Evolutionary conservation across 2,888 invertebrate genomes (phyloP), one percentile per base, ranked within the genome.

Genomic region (Alloscopus bannaensis): DNA sequence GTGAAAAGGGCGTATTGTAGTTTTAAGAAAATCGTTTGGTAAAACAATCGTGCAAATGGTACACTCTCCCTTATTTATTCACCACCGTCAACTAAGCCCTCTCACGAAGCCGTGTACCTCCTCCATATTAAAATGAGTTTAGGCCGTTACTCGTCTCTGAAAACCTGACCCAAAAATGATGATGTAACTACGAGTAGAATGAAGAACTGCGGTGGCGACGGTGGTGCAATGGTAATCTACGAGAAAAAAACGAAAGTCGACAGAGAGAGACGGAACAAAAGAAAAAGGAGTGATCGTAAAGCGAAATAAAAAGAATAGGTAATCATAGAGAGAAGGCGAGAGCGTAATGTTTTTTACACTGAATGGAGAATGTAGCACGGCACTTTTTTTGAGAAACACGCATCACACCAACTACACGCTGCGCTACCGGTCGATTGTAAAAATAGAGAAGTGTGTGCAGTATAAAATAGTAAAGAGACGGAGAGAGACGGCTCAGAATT

Each of bases 251-350:
- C 64, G 72, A 72, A 72, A 64, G 72, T 59, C 28, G 69, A 55
- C 20, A 55, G 16, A 24, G 24, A 16, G 13, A 36, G 36, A 36
- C 8, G 6, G 36, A 36, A 11, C 50, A 47, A 47, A 13, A 47
- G 20, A 29, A 57, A 65, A 47, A 31, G 11, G 62, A 62, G 66
- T 66, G 62, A 66, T 76, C 60, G 50, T 50, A 60, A 68, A 60
- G 76, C 26, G 68, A 76, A 50, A 52, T 68, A 55, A 66, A 22
- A 55, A 60, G 75, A 68, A 76, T 69, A 31, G 68, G 69, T 69
- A 68, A 75, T 68, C 66, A 68, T 66, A 60, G 52, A 60, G 57
- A 65, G 73, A 65, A 42, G 68, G 52, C 60, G 57, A 65, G 73
- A 65, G 55, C 55, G 57, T 73, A 28, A 31, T 36, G 60, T 70